phyloP scores from a whole-genome alignment of 2,797 vertebrate genomes.

The Tapera naevia region DNA sequence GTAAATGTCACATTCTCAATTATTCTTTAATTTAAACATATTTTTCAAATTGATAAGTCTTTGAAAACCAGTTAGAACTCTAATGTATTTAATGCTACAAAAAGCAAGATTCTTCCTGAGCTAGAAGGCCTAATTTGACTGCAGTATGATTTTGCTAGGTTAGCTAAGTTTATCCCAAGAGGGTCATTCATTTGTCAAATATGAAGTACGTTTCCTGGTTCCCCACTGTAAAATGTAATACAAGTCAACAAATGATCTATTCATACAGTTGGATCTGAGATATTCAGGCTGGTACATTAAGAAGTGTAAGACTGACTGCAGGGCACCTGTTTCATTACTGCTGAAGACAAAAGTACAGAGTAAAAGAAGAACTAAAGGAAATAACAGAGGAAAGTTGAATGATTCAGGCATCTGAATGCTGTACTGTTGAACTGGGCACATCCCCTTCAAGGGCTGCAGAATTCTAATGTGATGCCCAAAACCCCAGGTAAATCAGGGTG shows the following conservation, averaged over 20 bases:
- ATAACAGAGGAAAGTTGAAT: background rate
- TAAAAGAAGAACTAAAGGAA: background rate
- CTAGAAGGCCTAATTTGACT: background rate
- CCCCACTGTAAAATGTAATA: background rate
- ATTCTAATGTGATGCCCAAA: background rate
- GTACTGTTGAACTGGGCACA: background rate
- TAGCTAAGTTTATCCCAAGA: background rate
- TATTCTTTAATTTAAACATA: background rate
- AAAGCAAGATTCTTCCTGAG: background rate
- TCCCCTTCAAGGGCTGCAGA: background rate
- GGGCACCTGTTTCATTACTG: background rate
- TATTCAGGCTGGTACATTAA: background rate
- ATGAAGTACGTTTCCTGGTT: background rate
- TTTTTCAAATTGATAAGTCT: background rate
- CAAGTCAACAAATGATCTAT: background rate
- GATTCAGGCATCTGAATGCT: background rate
- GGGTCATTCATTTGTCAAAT: background rate
- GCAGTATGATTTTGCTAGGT: background rate
- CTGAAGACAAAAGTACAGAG: background rate
- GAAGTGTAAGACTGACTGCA: background rate
- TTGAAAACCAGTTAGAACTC: background rate
- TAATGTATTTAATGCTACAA: background rate
- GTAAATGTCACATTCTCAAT: background rate
- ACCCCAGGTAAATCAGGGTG: rapidly evolving
- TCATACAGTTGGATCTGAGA: background rate